phyloP scores from a whole-genome alignment of 2,113 vertebrate genomes.

The Psilopogon haemacephalus region DNA sequence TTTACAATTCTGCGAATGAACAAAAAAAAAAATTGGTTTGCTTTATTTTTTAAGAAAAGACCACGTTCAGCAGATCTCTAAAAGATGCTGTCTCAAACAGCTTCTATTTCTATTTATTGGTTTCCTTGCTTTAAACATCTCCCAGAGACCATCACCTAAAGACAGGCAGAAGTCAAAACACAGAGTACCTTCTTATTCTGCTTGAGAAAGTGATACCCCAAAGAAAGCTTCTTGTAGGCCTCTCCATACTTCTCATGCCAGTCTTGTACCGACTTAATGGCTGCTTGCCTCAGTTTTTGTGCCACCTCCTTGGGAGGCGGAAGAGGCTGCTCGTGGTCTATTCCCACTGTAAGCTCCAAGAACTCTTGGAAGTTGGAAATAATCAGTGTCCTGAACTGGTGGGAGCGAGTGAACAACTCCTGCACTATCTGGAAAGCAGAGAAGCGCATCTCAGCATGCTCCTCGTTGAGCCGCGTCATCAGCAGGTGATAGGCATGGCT shows the following conservation, averaged over 20 bases:
- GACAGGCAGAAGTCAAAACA: not conserved
- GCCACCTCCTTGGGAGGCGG: constrained; percentile 89
- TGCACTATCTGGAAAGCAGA: constrained; percentile 84
- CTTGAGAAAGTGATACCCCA: constrained; percentile 90
- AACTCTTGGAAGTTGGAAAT: constrained; percentile 89
- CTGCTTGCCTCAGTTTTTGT: constrained; percentile 81
- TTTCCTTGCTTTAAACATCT: not conserved
- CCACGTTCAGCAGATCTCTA: not conserved
- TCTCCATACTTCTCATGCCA: constrained; percentile 86
- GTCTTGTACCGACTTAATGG: constrained; percentile 78
- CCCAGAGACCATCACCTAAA: not conserved
- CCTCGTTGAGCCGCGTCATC: constrained; percentile 81
- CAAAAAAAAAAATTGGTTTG: not conserved
- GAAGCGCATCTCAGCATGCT: constrained; percentile 88
- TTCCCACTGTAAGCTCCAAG: constrained; percentile 90
- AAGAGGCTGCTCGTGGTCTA: constrained; percentile 83
- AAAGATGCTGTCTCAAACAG: fast-evolving
- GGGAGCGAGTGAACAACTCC: constrained; percentile 88
- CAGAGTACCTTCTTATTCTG: constrained; percentile 86
- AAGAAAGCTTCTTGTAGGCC: constrained; percentile 89
- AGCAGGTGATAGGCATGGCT: constrained; percentile 82
- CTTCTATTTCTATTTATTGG: not conserved
- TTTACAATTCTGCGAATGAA: not conserved
- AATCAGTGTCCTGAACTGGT: constrained; percentile 83
- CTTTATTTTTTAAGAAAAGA: not conserved